Evolutionary conservation across 2,113 vertebrate species (phyloP).

Genomic region (Epinephelus moara): DNA sequence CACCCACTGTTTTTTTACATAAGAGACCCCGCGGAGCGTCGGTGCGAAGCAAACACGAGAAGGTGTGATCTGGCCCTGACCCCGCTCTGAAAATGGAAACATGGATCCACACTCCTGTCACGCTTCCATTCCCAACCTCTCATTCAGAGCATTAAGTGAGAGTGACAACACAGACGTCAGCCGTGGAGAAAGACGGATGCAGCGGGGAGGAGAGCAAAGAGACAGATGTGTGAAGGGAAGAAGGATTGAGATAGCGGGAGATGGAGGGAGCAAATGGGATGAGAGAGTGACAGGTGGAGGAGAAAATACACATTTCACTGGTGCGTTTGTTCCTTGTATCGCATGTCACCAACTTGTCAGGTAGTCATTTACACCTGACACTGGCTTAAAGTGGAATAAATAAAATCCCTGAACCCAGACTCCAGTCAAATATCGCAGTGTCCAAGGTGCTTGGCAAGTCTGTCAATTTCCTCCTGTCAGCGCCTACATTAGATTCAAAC

Average conservation of each 20-base stretch:
- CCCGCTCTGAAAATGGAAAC: slow-evolving; percentile 58
- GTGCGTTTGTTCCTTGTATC: background rate
- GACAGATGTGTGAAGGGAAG: background rate
- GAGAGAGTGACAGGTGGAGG: slow-evolving; percentile 9
- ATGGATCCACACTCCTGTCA: slow-evolving; percentile 26
- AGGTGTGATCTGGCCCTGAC: slow-evolving; percentile 62
- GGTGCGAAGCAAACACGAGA: slow-evolving; percentile 26
- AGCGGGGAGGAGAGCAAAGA: background rate
- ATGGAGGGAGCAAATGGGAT: background rate
- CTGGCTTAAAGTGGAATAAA: slow-evolving; percentile 10
- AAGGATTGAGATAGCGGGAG: background rate
- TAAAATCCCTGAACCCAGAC: background rate
- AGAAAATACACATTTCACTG: background rate
- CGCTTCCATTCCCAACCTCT: slow-evolving; percentile 17
- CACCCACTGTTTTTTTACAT: slow-evolving; percentile 35
- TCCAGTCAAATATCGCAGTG: background rate
- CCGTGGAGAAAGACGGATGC: background rate
- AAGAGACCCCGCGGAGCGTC: slow-evolving; percentile 13
- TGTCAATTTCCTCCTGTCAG: slow-evolving; percentile 2
- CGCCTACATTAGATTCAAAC: background rate
- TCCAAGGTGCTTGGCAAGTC: background rate
- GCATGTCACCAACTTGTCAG: slow-evolving; percentile 25
- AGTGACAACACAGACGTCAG: slow-evolving; percentile 11
- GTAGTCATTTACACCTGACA: slow-evolving; percentile 22
- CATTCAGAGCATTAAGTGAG: slow-evolving; percentile 22